Evolutionary conservation across 2,113 vertebrate genomes (phyloP).

Genomic region (Nibea albiflora): DNA sequence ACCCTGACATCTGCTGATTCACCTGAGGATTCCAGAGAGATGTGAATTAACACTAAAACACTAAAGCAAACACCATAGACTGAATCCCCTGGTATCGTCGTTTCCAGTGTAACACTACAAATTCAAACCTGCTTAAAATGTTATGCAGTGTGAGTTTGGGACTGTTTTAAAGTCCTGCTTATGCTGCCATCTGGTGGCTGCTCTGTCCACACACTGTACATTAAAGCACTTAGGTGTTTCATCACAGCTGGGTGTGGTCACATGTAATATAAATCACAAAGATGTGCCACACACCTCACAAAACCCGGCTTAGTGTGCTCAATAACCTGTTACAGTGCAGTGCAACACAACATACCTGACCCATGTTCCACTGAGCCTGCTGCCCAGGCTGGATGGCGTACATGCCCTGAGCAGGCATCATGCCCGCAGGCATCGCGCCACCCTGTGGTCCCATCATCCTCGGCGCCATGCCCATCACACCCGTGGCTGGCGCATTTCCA

Average conservation of each 20-base stretch:
- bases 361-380: constrained; percentile 92
- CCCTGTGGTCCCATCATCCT: constrained; percentile 90
- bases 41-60: neutral
- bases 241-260: constrained; percentile 28
- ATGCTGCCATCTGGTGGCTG: constrained; percentile 59
- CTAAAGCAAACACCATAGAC: neutral
- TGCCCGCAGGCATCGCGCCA: constrained; percentile 87
- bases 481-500: constrained; percentile 88
- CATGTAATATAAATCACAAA: neutral
- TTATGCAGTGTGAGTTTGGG: neutral
- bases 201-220: neutral
- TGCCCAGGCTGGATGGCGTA: constrained; percentile 92
- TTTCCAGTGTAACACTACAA: neutral
- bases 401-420: constrained; percentile 90
- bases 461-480: constrained; percentile 93
- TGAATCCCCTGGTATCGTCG: neutral
- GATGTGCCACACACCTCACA: neutral
- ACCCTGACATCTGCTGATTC: constrained; percentile 95
- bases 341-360: constrained; percentile 86
- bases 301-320: neutral
- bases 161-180: neutral
- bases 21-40: constrained; percentile 82
- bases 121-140: neutral
- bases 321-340: neutral
- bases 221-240: neutral